These are phyloP conservation scores for Xestobium rufovillosum DNA, from an alignment of 2,888 invertebrate genomes.

Conservation along the genomic window DNA sequence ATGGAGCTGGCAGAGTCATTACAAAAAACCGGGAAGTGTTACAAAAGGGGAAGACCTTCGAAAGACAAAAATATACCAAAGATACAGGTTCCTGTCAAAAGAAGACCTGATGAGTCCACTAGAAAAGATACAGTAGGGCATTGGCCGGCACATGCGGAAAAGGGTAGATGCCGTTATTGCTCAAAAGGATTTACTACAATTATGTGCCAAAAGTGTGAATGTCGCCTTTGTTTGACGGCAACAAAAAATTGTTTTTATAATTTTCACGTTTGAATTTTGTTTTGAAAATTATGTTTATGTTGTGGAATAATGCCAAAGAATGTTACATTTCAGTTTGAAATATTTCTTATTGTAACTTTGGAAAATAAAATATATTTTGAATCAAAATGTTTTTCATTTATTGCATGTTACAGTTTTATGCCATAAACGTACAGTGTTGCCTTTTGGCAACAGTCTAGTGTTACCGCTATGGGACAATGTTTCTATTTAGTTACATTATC, in stretches of 20 bases:
- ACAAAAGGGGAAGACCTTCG: not conserved
- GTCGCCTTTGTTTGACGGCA: not conserved
- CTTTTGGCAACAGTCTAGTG: not conserved
- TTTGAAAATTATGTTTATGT: not conserved
- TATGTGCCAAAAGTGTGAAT: conserved; percentile 1
- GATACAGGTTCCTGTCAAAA: not conserved
- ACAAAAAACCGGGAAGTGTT: conserved; percentile 1
- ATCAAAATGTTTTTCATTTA: not conserved
- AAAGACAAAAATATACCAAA: conserved; percentile 4
- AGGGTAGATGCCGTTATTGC: not conserved
- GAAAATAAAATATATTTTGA: not conserved
- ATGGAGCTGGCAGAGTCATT: not conserved
- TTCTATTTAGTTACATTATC: not conserved
- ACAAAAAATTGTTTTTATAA: not conserved
- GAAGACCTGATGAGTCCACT: not conserved
- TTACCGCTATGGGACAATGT: conserved; percentile 2
- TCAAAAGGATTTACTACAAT: not conserved
- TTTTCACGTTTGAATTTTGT: not conserved
- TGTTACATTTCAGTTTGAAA: not conserved
- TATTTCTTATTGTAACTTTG: not conserved
- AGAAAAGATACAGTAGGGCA: conserved; percentile 1
- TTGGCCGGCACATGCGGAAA: not conserved
- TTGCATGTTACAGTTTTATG: not conserved
- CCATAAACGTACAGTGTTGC: not conserved
- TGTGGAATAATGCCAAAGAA: not conserved